These are phyloP conservation scores for Agrochola litura DNA, from an alignment of 2,888 invertebrate species.

Conservation along the genomic window DNA sequence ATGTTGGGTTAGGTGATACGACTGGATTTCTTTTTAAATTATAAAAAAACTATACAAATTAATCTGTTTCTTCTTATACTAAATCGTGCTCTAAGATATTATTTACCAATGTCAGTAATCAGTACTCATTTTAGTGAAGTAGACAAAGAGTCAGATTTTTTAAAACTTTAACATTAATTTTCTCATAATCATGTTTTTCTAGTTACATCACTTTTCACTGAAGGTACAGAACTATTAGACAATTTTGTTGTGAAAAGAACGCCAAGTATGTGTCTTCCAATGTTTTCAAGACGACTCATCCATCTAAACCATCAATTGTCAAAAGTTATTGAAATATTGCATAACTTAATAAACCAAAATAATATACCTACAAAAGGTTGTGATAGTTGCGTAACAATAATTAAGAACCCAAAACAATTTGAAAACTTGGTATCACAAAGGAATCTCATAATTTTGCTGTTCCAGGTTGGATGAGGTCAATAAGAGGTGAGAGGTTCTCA, in stretches of 20 bases:
- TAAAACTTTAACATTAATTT: too few relatives aligned
- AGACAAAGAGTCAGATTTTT: too few relatives aligned
- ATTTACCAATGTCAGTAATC: too few relatives aligned
- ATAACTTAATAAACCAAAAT: background rate
- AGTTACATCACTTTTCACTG: too few relatives aligned
- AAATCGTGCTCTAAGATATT: too few relatives aligned
- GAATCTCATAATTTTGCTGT: slow-evolving; percentile 9
- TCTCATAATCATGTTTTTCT: too few relatives aligned
- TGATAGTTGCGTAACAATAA: background rate
- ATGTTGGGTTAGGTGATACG: too few relatives aligned
- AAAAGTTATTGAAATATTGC: background rate
- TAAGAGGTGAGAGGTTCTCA: slow-evolving; percentile 18
- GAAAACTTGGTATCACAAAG: slow-evolving; percentile 4
- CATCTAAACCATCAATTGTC: background rate
- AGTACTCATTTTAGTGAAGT: too few relatives aligned
- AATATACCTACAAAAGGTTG: background rate
- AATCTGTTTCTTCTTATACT: too few relatives aligned
- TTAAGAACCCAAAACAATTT: background rate
- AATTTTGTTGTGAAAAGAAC: background rate
- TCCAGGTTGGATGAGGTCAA: slow-evolving; percentile 30
- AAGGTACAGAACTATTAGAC: too few relatives aligned
- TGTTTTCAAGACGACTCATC: background rate
- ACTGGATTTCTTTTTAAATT: too few relatives aligned
- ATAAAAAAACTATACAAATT: too few relatives aligned
- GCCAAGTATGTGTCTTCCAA: background rate